phyloP scores from a whole-genome alignment of 2,888 invertebrate genomes.

The Endomychus coccineus region DNA sequence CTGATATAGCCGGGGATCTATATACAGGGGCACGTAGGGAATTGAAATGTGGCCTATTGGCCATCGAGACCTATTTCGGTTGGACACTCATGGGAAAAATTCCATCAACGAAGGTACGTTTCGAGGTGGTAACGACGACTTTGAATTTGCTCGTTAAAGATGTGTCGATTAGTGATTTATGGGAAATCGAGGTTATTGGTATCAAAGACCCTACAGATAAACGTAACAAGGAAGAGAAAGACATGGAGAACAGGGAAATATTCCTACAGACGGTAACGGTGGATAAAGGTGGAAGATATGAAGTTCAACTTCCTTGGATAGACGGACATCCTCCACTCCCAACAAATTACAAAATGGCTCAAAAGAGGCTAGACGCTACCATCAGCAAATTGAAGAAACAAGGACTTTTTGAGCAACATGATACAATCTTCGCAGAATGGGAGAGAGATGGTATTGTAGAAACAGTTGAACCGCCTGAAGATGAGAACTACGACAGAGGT shows the following conservation, averaged over 20 bases:
- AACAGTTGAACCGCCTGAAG: constrained; percentile 11
- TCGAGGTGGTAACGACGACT: neutral
- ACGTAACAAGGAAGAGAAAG: constrained; percentile 2
- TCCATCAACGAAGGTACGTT: neutral
- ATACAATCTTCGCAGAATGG: constrained; percentile 17
- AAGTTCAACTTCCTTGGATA: constrained; percentile 8
- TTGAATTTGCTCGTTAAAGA: constrained; percentile 5
- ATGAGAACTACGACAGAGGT: too few species aligned
- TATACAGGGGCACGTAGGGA: constrained; percentile 11
- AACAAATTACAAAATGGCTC: constrained; percentile 13
- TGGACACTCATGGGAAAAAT: constrained; percentile 13
- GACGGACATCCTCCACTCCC: constrained; percentile 17
- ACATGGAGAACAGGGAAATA: constrained; percentile 8
- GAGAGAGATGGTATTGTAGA: constrained; percentile 16
- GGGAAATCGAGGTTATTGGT: constrained; percentile 13
- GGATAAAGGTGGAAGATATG: constrained; percentile 17
- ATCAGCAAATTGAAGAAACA: constrained; percentile 10
- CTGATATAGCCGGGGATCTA: constrained; percentile 7
- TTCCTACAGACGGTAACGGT: constrained; percentile 15
- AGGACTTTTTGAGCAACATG: constrained; percentile 5
- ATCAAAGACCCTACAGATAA: constrained; percentile 13
- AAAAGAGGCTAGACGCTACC: constrained; percentile 11
- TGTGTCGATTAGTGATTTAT: constrained; percentile 7
- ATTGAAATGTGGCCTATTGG: constrained; percentile 16
- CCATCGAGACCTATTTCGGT: constrained; percentile 7